Evolutionary conservation across 2,797 vertebrate genomes (phyloP).

Genomic region (Halcyon chelicuti): DNA sequence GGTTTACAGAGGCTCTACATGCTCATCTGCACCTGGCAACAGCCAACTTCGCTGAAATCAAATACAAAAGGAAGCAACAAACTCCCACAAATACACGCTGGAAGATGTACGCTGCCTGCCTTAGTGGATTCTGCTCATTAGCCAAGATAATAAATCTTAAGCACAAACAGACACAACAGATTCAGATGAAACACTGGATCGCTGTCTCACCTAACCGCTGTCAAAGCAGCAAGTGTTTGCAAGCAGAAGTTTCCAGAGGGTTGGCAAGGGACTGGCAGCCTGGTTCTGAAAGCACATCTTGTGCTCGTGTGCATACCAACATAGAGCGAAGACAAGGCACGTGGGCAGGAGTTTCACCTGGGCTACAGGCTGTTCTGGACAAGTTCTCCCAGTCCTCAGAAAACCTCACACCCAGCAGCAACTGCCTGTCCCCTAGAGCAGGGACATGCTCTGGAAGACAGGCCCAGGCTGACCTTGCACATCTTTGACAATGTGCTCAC

Average conservation of each 20-base stretch:
- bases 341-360: not conserved
- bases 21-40: constrained; percentile 3
- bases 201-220: not conserved
- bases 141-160: not conserved
- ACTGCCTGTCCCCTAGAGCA: not conserved
- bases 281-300: not conserved
- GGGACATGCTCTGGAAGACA: not conserved
- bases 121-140: constrained; percentile 21
- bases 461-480: not conserved
- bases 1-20: not conserved
- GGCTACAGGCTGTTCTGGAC: not conserved
- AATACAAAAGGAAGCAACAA: not conserved
- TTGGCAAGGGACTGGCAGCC: not conserved
- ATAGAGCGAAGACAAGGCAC: not conserved
- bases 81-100: not conserved
- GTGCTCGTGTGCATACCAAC: not conserved
- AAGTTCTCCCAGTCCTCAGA: not conserved
- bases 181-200: not conserved
- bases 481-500: not conserved
- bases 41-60: not conserved
- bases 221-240: not conserved
- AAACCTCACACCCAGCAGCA: not conserved
- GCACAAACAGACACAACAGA: not conserved
- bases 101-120: not conserved
- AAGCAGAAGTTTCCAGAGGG: not conserved